Evolutionary conservation across 2,888 invertebrate species (phyloP).

Genomic region (Microctonus aethiopoides): DNA sequence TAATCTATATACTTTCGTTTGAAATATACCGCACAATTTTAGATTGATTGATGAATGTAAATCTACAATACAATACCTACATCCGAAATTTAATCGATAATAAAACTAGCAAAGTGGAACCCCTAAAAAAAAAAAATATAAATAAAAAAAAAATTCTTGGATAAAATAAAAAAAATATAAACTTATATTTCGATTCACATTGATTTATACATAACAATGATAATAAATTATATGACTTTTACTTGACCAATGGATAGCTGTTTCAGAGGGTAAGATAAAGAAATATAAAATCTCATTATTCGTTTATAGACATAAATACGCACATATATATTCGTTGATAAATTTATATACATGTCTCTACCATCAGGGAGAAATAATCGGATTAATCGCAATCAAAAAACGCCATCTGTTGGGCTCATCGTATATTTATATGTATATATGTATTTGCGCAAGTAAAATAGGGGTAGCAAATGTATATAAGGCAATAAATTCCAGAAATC

Average conservation of each 20-base stretch:
- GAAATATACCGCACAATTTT: slow-evolving; percentile 15
- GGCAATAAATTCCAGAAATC: slow-evolving; percentile 63
- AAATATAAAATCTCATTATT: slow-evolving; percentile 15
- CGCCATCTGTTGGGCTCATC: slow-evolving; percentile 53
- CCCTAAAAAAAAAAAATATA: neutral
- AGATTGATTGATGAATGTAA: neutral
- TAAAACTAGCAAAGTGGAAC: neutral
- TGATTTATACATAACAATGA: neutral
- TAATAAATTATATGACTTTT: slow-evolving; percentile 29
- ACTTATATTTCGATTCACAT: neutral
- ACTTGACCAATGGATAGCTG: slow-evolving; percentile 1
- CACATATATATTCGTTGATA: neutral
- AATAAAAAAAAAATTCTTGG: neutral
- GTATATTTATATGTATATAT: neutral
- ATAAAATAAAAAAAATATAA: neutral
- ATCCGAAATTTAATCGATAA: too few species aligned
- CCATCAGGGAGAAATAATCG: slow-evolving; percentile 47
- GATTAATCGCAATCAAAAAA: slow-evolving; percentile 60
- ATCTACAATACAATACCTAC: neutral
- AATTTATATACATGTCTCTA: slow-evolving; percentile 9
- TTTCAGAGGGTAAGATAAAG: slow-evolving; percentile 19
- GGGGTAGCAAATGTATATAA: slow-evolving; percentile 30
- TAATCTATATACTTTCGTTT: slow-evolving; percentile 26
- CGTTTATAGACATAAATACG: neutral
- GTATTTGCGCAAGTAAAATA: neutral